Evolutionary conservation across 92 coral and sea anemone species (phyloP), one percentile per base, ranked within the genome.

Genomic region (Palythoa grandiflora): DNA sequence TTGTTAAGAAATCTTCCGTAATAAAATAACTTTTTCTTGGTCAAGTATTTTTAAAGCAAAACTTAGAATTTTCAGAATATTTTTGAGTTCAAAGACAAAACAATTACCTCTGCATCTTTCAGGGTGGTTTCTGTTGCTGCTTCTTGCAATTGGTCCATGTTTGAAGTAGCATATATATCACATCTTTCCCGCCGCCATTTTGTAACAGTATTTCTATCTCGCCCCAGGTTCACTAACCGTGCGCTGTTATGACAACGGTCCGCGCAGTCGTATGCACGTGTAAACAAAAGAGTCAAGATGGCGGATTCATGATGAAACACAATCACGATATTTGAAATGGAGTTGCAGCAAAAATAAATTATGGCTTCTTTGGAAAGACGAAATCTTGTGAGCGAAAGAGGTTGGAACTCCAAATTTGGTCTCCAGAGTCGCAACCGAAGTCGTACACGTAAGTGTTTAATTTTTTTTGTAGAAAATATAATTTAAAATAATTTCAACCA

Each of bases 361-460:
- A 68, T 91, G 94, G 73, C 88, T 48, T 81, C 47, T 48, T 16
- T 76, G 36, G 95, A 78, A 39, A 54, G 47, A 12, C 52, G 66
- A 36, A 88, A 52, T 71, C 75, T 70, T 70, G 91, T 73, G 68
- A 73, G 80, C 40, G 75, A 51, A 61, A 92, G 92, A 2, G 96
- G 96, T 10, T 97, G 98, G 99, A 93, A 93, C 65, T 92, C 92
- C 14, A 97, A 95, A 80, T 95, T 97, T 86, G 91, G 96, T 63
- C 86, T 87, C 79, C 94, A 89, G 83, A 89, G 91, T 13, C 79
- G 94, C 6, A 95, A 92, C 28, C 93, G 89, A 60, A 93, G 95
- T 60, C 95, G 95, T 91, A 84, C 88, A 21, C 81, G 99, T 97
- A 87, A 92, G 98, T 79, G 6, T 16, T n/a, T 28, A 44, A 3